Percentiles rank a stretch among this genome's conserved stretches.
Conservation (phyloP, 2,888 invertebrate species). For the Serripes groenlandicus region DNA sequence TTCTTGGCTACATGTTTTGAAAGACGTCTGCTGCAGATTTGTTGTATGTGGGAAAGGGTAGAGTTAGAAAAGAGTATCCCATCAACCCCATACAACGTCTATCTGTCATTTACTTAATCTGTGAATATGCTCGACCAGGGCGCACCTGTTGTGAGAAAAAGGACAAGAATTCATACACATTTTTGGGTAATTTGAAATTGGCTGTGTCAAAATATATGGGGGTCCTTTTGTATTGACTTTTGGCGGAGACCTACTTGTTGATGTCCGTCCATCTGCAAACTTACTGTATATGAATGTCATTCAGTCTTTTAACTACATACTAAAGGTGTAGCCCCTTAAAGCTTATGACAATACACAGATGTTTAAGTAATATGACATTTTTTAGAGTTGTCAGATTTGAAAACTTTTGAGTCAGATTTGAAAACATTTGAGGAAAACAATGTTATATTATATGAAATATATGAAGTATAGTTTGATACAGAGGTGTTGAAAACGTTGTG, state of each 20-base stretch:
- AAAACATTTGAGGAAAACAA: not conserved
- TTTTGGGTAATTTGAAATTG: constrained; percentile 66
- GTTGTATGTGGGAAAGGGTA: not conserved
- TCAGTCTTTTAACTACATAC: too few relatives aligned
- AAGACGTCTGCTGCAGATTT: too few relatives aligned
- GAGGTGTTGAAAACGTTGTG: not conserved
- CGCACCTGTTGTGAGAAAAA: constrained; percentile 22
- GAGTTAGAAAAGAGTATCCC: not conserved
- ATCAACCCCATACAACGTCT: constrained; percentile 56
- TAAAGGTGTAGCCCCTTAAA: too few relatives aligned
- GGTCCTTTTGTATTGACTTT: too few relatives aligned
- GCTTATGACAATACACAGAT: too few relatives aligned
- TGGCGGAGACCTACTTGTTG: too few relatives aligned
- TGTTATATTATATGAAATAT: not conserved
- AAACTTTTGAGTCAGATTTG: not conserved
- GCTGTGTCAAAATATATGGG: too few relatives aligned
- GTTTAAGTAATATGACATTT: too few relatives aligned
- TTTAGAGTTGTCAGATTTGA: too few relatives aligned
- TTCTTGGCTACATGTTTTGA: too few relatives aligned
- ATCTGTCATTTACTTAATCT: constrained; percentile 51
- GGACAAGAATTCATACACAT: constrained; percentile 47
- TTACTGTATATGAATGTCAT: too few relatives aligned
- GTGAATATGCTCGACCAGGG: not conserved
- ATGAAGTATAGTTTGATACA: not conserved
- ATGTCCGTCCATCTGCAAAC: too few relatives aligned